Evolutionary conservation across 2,797 vertebrate species (phyloP), one percentile per base, ranked within the genome.

Genomic region (Cyclopterus lumpus): DNA sequence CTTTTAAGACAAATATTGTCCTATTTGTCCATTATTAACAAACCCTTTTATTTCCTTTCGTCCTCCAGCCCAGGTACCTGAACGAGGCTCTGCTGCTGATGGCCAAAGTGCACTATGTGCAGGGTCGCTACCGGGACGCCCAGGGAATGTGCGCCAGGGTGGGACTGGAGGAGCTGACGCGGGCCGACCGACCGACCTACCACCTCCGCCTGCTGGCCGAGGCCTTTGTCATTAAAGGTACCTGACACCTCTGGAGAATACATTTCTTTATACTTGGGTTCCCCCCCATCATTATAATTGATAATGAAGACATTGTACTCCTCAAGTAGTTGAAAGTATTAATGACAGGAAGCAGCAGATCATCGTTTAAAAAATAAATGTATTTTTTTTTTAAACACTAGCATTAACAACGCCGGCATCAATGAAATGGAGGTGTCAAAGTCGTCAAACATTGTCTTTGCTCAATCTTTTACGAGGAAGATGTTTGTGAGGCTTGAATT

Each of bases 141-240:
- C 94, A 97, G 93, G 98, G 98, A 80, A 98, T 99, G 98, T 99
- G 98, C 22, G 97, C 96, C 3, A 94, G 93, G 78, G 96, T 97
- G 8, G 96, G 96, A 46, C 95, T 99, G 24, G 98, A 99, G 53
- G 96, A 97, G 77, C 91, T 99, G 59, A 95, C 94, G 0, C 81
- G 93, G 71, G 96, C 97, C 8, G 94, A 95, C 62, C 95, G 97
- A 84, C 97, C 97, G 0, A 88, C 96, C 69, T 99, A 99, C 77
- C 88, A 96, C 88, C 95, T 99, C 82, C 96, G 97, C 38, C 93
- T 99, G 88, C 89, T 99, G 85, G 94, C 98, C 0, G 98, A 99
- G 92, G 96, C 97, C 2, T 97, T 97, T 0, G 95, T 98, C 83
- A 97, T 99, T 83, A 99, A 99, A 98, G 98, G 98, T 99, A 95